Evolutionary conservation across 2,797 vertebrate species (phyloP).

Genomic region (Chloroceryle inda): DNA sequence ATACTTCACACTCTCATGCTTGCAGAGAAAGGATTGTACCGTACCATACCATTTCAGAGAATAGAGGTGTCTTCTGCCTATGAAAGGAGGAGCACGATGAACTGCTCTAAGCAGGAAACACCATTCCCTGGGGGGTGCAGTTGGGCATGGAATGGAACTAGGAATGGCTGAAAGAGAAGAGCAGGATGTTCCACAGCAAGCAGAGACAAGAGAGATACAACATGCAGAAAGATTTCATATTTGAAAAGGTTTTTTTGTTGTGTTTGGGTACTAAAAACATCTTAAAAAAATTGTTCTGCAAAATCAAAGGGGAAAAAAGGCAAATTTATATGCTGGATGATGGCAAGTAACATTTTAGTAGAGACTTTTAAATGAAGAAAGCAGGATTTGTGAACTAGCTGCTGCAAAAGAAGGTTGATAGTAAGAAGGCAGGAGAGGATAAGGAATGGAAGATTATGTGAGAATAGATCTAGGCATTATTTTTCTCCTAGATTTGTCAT

Average conservation of each 20-base stretch:
- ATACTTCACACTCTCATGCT: neutral
- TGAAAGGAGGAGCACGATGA: neutral
- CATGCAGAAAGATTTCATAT: neutral
- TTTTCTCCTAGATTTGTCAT: neutral
- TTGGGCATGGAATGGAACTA: neutral
- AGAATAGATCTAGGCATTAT: neutral
- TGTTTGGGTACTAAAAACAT: neutral
- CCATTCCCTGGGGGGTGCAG: neutral
- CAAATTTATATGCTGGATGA: neutral
- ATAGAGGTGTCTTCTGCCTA: neutral
- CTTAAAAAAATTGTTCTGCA: neutral
- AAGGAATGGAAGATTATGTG: neutral
- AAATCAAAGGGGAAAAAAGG: neutral
- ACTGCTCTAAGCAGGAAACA: neutral
- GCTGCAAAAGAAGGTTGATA: neutral
- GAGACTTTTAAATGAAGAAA: neutral
- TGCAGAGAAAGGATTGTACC: neutral
- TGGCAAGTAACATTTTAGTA: neutral
- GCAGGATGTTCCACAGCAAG: neutral
- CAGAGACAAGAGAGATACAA: neutral
- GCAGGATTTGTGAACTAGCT: neutral
- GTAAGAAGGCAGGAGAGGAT: neutral
- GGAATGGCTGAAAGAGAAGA: neutral
- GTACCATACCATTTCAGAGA: neutral
- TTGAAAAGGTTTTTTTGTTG: neutral